Evolutionary conservation across 1,140 invertebrate genomes (phyloP), one percentile per base, ranked within the genome.

Genomic region (Listronotus bonariensis): DNA sequence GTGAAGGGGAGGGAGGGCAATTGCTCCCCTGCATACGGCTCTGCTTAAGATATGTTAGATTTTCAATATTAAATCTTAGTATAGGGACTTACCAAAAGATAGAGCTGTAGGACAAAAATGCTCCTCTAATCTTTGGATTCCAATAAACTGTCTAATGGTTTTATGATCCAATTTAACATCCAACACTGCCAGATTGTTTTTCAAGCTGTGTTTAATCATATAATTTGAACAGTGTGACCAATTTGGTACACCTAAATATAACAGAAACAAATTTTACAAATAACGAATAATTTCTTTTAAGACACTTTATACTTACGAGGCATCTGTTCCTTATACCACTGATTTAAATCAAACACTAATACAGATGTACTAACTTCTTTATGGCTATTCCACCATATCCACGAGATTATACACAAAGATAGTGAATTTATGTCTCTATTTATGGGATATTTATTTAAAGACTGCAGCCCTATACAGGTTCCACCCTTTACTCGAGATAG

Each of bases 311-410:
- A 72, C 70, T 80, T 80, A 71, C 81, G 80, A 15, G 93, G 93
- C 92, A 96, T 94, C 74, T 96, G 92, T 58, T 93, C 92, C 75
- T 94, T 94, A 74, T 97, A 97, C 95, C 95, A 97, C 72, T 96
- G 91, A 79, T 97, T 96, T 42, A 97, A 81, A 78, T 97, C 95
- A 77, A 97, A 97, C 7, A 96, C 65, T 14, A 89, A 79, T 67
- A 87, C 46, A 57, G 76, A 79, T 54, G 78, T 81, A 18, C 70
- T 67, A 3, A 42, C 34, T 9, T 69, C 71, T 38, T 66, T 63
- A 38, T 69, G 57, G 17, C 45, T 51, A 63, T 59, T 61, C 34
- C 63, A 67, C 6, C 80, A 75, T 36, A 72, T 76, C 82, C 82
- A 83, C 6, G 74, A 70, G 0, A 83, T 54, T 2, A 75, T 58